Evolutionary conservation across 2,797 vertebrate species (phyloP).

Genomic region (Mycteria americana): DNA sequence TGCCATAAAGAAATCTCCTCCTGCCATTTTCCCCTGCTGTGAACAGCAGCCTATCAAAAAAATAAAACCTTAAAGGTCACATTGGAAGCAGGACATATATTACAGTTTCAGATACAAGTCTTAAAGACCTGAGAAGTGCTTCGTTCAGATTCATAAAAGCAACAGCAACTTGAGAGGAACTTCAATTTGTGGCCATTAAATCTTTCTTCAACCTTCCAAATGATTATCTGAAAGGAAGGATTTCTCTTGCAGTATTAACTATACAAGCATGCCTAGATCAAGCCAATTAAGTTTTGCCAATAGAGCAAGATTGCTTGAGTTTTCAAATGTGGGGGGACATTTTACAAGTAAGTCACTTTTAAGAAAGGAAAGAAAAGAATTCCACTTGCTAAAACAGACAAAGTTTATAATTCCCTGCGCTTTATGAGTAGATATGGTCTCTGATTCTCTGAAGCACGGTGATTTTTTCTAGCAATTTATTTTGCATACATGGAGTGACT

Average conservation of each 20-base stretch:
- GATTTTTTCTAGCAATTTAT: neutral
- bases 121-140: neutral
- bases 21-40: slow-evolving; percentile 40
- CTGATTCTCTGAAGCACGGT: neutral
- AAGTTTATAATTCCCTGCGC: neutral
- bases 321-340: neutral
- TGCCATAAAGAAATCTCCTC: slow-evolving; percentile 26
- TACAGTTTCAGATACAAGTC: neutral
- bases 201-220: neutral
- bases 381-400: neutral
- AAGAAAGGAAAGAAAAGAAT: neutral
- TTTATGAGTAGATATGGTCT: neutral
- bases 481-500: neutral
- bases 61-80: slow-evolving; percentile 57
- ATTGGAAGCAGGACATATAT: neutral
- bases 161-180: neutral
- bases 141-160: slow-evolving; percentile 19
- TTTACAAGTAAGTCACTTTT: neutral
- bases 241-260: neutral
- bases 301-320: neutral
- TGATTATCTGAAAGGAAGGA: neutral
- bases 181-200: slow-evolving; percentile 13
- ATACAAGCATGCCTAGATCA: neutral
- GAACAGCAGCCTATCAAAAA: slow-evolving; percentile 35
- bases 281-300: neutral